These are phyloP conservation scores for Dasyurus viverrinus DNA, from an alignment of 2,113 vertebrate species.

Conservation along the genomic window DNA sequence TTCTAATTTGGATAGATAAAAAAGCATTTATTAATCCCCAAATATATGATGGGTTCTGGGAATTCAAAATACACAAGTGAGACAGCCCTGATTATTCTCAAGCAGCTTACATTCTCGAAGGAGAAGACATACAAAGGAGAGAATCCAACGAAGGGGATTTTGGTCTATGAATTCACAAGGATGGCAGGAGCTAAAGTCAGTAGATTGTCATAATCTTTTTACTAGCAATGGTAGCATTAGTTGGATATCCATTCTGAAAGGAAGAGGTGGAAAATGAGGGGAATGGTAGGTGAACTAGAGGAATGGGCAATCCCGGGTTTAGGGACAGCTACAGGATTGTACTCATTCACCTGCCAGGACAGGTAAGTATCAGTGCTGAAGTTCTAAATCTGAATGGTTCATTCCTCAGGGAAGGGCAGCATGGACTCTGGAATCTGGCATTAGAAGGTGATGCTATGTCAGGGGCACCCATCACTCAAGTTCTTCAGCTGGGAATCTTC, in stretches of 20 bases:
- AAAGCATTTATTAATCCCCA: not conserved
- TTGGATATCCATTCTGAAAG: not conserved
- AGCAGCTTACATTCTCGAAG: not conserved
- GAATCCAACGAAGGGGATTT: not conserved
- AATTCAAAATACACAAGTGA: not conserved
- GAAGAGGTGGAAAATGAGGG: not conserved
- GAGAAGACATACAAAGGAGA: not conserved
- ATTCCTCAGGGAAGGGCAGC: not conserved
- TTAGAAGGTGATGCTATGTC: not conserved
- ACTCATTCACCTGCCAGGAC: not conserved
- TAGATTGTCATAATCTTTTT: not conserved
- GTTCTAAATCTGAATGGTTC: not conserved
- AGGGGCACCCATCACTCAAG: not conserved
- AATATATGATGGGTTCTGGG: not conserved
- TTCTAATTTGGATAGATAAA: not conserved
- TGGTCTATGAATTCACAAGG: not conserved
- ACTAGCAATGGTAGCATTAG: not conserved
- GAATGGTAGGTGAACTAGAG: not conserved
- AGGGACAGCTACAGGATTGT: not conserved
- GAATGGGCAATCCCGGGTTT: not conserved
- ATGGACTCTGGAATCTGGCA: not conserved
- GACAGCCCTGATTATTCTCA: not conserved
- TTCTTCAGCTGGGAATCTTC: not conserved
- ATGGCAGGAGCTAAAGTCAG: not conserved
- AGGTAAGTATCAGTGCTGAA: not conserved